Evolutionary conservation across 2,113 vertebrate genomes (phyloP).

Genomic region (Butorides virescens): DNA sequence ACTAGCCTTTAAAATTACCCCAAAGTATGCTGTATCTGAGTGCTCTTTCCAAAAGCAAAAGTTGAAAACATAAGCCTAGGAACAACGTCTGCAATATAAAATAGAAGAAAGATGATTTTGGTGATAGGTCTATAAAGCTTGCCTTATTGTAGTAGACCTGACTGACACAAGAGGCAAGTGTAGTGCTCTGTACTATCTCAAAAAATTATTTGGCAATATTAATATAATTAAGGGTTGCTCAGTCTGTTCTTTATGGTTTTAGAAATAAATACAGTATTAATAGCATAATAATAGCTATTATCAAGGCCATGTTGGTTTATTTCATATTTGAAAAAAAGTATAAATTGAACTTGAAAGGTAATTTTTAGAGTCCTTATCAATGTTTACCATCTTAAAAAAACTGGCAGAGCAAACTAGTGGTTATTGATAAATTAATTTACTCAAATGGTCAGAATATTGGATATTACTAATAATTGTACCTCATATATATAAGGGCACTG

Average conservation of each 20-base stretch:
- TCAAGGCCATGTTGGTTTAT: neutral
- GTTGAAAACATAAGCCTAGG: neutral
- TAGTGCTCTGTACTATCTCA: neutral
- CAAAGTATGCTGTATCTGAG: neutral
- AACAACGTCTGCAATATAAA: neutral
- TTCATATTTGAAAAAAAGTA: neutral
- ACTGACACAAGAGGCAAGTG: neutral
- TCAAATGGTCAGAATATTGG: neutral
- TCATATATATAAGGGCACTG: fast-evolving
- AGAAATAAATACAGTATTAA: neutral
- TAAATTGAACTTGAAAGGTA: neutral
- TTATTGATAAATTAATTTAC: neutral
- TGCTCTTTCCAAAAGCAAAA: neutral
- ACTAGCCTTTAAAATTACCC: neutral
- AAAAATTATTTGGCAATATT: neutral
- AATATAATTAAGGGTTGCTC: neutral
- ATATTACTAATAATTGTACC: fast-evolving
- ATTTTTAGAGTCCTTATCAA: neutral
- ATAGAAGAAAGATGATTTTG: neutral
- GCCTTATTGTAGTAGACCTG: neutral
- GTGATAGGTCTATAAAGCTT: neutral
- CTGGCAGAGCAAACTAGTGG: neutral
- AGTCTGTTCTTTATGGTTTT: neutral
- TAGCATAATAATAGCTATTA: neutral
- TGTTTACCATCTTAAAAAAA: neutral